Percentiles rank a stretch among this genome's conserved stretches.
phyloP scores from a whole-genome alignment of 2,113 vertebrate species.

The Macquaria ambigua region DNA sequence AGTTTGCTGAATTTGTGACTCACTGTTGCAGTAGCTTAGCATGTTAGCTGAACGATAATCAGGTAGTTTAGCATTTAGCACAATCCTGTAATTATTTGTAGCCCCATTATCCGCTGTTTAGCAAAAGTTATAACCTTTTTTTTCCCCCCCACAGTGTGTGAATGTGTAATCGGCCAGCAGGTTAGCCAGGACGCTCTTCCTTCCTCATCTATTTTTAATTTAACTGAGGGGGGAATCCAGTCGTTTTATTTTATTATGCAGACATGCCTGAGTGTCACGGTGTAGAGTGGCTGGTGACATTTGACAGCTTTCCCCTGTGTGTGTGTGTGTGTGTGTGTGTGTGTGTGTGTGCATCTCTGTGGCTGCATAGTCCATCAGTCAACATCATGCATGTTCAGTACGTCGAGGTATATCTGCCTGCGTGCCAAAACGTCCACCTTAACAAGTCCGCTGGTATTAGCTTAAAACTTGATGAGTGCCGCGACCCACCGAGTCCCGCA shows the following conservation, averaged over 20 bases:
- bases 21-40: too few species aligned
- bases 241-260: conserved; percentile 52
- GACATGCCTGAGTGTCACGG: conserved; percentile 42
- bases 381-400: conserved; percentile 20
- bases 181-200: neutral
- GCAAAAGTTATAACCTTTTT: too few species aligned
- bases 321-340: conserved; percentile 16
- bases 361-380: conserved; percentile 45
- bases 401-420: neutral
- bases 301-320: conserved; percentile 17
- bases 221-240: conserved; percentile 32
- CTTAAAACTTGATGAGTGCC: conserved; percentile 65
- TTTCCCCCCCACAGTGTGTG: too few species aligned
- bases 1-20: too few species aligned
- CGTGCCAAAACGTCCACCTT: conserved; percentile 50
- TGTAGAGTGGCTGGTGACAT: conserved; percentile 58
- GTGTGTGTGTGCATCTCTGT: conserved; percentile 2
- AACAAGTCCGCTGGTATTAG: conserved; percentile 39
- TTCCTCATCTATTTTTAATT: conserved; percentile 59
- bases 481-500: conserved; percentile 36
- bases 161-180: too few species aligned
- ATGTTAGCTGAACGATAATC: too few species aligned
- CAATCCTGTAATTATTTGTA: too few species aligned
- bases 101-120: too few species aligned
- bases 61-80: too few species aligned